Evolutionary conservation across 2,888 invertebrate genomes (phyloP).

Genomic region (Rhorus exstirpatorius): DNA sequence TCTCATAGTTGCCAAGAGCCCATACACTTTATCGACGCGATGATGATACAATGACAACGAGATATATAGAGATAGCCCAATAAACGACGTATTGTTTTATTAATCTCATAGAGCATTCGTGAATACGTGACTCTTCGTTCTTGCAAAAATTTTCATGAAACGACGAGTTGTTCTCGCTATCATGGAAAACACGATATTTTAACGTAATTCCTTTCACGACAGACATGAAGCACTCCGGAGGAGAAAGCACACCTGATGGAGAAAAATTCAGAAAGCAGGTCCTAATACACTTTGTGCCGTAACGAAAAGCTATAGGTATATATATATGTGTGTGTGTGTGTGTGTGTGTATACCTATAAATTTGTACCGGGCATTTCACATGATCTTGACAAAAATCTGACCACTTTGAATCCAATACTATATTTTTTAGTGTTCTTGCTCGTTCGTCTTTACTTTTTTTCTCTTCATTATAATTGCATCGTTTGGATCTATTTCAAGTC

Average conservation of each 20-base stretch:
- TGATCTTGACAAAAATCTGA: neutral
- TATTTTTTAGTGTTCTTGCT: neutral
- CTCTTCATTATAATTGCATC: neutral
- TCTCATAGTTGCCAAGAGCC: constrained; percentile 15
- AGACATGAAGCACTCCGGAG: neutral
- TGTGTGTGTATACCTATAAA: no score
- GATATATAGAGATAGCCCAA: constrained; percentile 71
- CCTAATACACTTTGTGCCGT: constrained; percentile 50
- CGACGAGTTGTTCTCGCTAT: neutral
- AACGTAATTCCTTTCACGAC: neutral
- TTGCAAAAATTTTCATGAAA: constrained; percentile 24
- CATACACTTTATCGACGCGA: neutral
- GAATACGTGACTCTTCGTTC: constrained; percentile 53
- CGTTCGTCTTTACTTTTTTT: neutral
- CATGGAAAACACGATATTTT: constrained; percentile 13
- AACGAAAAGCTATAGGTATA: constrained; percentile 21
- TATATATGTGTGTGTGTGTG: neutral
- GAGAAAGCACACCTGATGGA: constrained; percentile 11
- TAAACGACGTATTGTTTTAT: constrained; percentile 82
- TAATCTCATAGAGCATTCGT: constrained; percentile 75
- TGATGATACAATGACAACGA: constrained; percentile 20
- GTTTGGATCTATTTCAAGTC: neutral
- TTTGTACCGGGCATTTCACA: neutral
- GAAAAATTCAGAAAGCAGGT: constrained; percentile 50
- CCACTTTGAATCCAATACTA: neutral